phyloP scores from a whole-genome alignment of 2,888 invertebrate species.

The Leucophenga montana region DNA sequence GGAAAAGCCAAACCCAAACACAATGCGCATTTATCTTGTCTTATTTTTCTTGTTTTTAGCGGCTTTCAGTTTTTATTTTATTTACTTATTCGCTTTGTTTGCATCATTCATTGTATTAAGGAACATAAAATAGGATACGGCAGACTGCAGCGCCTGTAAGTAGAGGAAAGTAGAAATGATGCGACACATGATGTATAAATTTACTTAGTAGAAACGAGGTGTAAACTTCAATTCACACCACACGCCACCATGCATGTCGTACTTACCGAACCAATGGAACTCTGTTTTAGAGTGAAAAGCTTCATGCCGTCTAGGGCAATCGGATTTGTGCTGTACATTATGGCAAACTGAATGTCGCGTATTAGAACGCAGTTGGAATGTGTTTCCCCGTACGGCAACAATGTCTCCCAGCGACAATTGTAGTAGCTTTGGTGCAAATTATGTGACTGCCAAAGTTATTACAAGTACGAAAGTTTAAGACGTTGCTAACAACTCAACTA shows the following conservation, averaged over 20 bases:
- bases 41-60: no score
- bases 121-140: conserved; percentile 36
- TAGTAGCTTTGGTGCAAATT: no score
- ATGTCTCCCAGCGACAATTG: conserved; percentile 35
- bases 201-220: not conserved
- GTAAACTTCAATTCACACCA: not conserved
- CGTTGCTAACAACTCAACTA: no score
- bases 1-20: no score
- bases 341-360: conserved; percentile 37
- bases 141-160: conserved; percentile 27
- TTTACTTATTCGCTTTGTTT: not conserved
- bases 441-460: not conserved
- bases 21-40: no score
- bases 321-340: conserved; percentile 34
- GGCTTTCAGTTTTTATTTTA: no score
- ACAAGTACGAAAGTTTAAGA: no score
- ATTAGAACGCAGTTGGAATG: conserved; percentile 25
- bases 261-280: conserved; percentile 33
- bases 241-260: not conserved
- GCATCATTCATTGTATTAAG: conserved; percentile 35
- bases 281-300: conserved; percentile 27
- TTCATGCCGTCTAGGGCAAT: conserved; percentile 33
- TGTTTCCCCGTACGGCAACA: conserved; percentile 30
- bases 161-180: not conserved
- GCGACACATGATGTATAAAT: no score